phyloP scores from a whole-genome alignment of 2,797 vertebrate species.

The Parauchenoglanis ngamensis region DNA sequence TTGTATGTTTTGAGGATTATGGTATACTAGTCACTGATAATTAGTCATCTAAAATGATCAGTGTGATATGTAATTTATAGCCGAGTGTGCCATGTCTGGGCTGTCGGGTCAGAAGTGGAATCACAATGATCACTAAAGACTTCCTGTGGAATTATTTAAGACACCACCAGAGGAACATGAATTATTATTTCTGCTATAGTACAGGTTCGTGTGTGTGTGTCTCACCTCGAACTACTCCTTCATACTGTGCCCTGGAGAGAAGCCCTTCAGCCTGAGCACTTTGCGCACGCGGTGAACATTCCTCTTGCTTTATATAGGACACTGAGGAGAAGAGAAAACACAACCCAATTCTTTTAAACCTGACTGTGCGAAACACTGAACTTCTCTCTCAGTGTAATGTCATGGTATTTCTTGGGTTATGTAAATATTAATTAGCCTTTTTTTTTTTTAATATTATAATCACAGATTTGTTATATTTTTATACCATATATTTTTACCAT shows the following conservation, averaged over 20 bases:
- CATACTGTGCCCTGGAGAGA: constrained; percentile 82
- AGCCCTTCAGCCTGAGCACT: constrained; percentile 83
- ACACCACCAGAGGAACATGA: background rate
- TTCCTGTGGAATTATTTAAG: background rate
- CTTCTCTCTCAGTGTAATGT: background rate
- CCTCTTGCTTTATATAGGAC: constrained; percentile 87
- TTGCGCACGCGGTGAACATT: constrained; percentile 83
- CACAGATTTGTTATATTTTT: no score
- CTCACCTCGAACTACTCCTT: constrained; percentile 86
- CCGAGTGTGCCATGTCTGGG: background rate
- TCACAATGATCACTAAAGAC: background rate
- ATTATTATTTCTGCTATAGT: background rate
- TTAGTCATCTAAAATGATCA: background rate
- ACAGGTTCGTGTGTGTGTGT: background rate
- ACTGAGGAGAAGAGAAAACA: constrained; percentile 62
- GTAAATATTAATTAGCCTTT: background rate
- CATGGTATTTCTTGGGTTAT: background rate
- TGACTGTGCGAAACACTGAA: background rate
- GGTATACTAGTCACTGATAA: background rate
- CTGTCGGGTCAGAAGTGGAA: background rate
- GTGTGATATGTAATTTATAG: background rate
- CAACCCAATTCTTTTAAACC: background rate
- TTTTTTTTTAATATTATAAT: background rate
- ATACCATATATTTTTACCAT: no score
- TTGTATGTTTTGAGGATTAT: background rate